Base-by-base conservation (phyloP, 2,888 invertebrate species). In the Cephus sareptanus region DNA sequence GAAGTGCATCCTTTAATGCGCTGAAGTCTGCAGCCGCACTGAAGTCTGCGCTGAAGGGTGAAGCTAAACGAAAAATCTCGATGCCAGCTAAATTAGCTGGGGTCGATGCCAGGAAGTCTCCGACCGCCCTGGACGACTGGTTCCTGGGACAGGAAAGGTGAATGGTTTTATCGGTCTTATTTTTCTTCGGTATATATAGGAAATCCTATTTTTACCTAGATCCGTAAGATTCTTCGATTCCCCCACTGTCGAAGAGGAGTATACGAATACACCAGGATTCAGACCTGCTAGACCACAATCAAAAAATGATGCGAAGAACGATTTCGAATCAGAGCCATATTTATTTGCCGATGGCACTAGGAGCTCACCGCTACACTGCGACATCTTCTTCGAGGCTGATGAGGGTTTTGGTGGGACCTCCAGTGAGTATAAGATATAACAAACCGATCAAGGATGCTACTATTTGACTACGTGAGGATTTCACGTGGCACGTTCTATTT, bases 101-200 rank as follows among this genome's bases (percentile, higher is more conserved):
- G 77, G 81, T 81, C 71, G 80, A 84, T 71, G 79, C 84, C 73
- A 79, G 83, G 75, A 81, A 83, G 77, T 83, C 84, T 37, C 79
- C 82, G 70, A 84, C 77, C 73, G 84, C 82, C 71, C 79, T 84
- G 68, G 87, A 87, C 76, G 85, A 85, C 76, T 86, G 85, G 84
- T 82, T 84, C 30, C 79, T 82, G 69, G 82, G 80, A 71, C 80
- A 79, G 70, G 83, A 83, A 35, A 84, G 82, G 83, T 82, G 71
- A 34, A 34, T 23, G 74, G 40, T 75, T 23, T 56, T 56, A 56
- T 56, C 2, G 23, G 23, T 56, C 9, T 56, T 56, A 23, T 56
- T 56, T 56, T 23, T 23, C 23, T 9, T 6, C 56, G 23, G 23
- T 56, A 56, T 9, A 56, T 56, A 56, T 23, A 56, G 23, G 23